These are phyloP conservation scores for Drosophila prosaltans DNA, from an alignment of 1,140 invertebrate genomes.

Conservation along the genomic window DNA sequence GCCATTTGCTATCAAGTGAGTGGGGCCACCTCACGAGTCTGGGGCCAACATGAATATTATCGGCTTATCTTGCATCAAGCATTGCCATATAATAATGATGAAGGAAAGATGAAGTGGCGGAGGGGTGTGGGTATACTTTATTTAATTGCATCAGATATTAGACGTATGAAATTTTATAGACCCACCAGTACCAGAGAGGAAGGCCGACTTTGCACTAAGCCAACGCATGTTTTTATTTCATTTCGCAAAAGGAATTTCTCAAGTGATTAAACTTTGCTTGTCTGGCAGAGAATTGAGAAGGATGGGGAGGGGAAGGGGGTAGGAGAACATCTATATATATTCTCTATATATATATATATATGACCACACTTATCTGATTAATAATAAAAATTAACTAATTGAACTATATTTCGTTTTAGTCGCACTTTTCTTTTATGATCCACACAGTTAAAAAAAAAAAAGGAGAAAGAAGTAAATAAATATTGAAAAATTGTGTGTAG, in stretches of 20 bases:
- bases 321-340: neutral
- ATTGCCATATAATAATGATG: conserved; percentile 32
- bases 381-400: neutral
- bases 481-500: too few species aligned
- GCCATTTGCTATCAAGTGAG: conserved; percentile 25
- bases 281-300: conserved; percentile 17
- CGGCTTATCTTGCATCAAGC: conserved; percentile 34
- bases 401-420: neutral
- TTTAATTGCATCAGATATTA: conserved; percentile 59
- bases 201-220: conserved; percentile 60
- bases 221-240: conserved; percentile 39
- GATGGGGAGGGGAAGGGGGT: neutral
- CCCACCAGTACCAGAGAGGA: conserved; percentile 9
- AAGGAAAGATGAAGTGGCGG: neutral
- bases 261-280: conserved; percentile 36
- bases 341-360: neutral
- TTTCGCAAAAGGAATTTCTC: conserved; percentile 35
- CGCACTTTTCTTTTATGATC: conserved; percentile 2
- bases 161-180: conserved; percentile 50
- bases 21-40: conserved; percentile 31
- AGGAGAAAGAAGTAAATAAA: too few species aligned
- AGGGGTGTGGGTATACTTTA: conserved; percentile 42
- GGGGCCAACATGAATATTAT: conserved; percentile 36
- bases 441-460: neutral
- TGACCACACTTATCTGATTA: neutral